phyloP scores from a whole-genome alignment of 2,797 vertebrate genomes.

The Pteropus rufus region DNA sequence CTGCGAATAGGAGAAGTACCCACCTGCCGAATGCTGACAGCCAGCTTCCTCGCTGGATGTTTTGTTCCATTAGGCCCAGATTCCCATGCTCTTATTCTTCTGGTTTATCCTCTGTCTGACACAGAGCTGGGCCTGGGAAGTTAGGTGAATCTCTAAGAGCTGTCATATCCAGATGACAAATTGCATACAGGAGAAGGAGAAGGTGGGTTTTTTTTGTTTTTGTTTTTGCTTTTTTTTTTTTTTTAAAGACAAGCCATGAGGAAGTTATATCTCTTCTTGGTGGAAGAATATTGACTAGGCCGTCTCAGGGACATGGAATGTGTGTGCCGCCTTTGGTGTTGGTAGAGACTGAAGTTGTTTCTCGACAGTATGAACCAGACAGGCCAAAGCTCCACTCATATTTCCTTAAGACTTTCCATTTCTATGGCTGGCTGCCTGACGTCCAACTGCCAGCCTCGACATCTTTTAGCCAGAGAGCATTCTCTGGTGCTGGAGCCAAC shows the following conservation, averaged over 20 bases:
- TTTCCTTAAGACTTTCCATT: not conserved
- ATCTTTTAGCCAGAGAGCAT: not conserved
- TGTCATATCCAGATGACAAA: not conserved
- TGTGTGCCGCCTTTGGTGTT: not conserved
- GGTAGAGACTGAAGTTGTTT: not conserved
- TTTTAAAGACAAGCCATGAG: not conserved
- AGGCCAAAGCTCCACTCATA: not conserved
- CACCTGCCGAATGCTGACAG: not conserved
- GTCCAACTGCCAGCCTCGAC: not conserved
- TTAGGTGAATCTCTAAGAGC: not conserved
- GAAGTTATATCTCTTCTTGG: not conserved
- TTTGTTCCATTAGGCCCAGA: not conserved
- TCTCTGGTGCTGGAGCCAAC: not conserved
- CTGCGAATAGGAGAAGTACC: not conserved
- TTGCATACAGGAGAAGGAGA: not conserved
- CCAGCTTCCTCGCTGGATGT: not conserved
- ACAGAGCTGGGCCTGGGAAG: not conserved
- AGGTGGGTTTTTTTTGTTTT: not conserved
- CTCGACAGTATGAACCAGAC: not conserved
- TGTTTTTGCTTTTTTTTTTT: not conserved
- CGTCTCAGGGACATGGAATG: not conserved
- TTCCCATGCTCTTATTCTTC: not conserved
- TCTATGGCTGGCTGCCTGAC: not conserved
- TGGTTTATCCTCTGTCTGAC: not conserved
- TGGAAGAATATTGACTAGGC: not conserved